Conservation (phyloP, 2,888 invertebrate species). For the Idaea straminata region DNA sequence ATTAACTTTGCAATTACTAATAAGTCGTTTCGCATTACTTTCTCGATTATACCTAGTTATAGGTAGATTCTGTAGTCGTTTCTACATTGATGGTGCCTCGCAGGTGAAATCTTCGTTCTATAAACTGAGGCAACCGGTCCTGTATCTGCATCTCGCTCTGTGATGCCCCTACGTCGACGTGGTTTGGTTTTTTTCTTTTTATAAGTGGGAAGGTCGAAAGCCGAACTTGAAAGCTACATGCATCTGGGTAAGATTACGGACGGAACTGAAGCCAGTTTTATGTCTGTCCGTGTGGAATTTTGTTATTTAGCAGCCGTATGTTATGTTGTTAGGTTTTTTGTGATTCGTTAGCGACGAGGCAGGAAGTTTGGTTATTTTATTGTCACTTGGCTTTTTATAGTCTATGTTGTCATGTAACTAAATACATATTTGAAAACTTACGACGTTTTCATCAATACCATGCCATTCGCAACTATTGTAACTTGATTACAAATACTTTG, state of each 20-base stretch:
- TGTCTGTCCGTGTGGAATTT: constrained; percentile 29
- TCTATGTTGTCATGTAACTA: background rate
- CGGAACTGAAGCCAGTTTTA: constrained; percentile 38
- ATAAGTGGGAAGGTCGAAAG: constrained; percentile 39
- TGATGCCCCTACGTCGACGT: constrained; percentile 34
- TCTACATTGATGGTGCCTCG: constrained; percentile 9
- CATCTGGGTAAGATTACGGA: constrained; percentile 38
- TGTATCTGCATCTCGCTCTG: constrained; percentile 34
- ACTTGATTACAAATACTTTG: background rate
- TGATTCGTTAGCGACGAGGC: constrained; percentile 1
- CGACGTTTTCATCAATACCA: background rate
- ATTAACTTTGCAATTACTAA: background rate
- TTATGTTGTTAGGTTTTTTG: constrained; percentile 26
- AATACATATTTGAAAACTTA: background rate
- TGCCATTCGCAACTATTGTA: background rate
- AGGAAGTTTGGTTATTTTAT: background rate
- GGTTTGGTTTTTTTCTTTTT: constrained; percentile 29
- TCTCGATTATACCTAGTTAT: constrained; percentile 28
- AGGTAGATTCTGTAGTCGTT: constrained; percentile 15
- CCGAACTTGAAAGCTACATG: constrained; percentile 23
- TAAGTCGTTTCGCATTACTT: constrained; percentile 25
- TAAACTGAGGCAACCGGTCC: constrained; percentile 49
- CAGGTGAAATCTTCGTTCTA: constrained; percentile 52
- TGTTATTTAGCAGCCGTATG: constrained; percentile 27
- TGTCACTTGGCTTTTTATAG: background rate